Conservation (phyloP, 2,113 vertebrate genomes). For the Poeciliopsis retropinna region DNA sequence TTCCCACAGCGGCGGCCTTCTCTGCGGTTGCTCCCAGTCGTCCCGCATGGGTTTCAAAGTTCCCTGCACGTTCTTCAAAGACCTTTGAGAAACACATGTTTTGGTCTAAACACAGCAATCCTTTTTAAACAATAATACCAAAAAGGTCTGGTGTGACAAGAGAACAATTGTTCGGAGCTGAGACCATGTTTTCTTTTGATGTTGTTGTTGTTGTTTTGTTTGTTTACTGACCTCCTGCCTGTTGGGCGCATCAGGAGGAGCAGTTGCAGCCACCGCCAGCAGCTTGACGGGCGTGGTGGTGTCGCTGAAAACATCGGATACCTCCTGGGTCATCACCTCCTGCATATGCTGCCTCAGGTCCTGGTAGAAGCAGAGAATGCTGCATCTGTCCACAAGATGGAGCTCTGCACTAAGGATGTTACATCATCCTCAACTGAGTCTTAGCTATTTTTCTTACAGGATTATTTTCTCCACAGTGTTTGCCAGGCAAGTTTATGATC, state of each 20-base stretch:
- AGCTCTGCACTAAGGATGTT: conserved; percentile 36
- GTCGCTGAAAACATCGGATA: conserved; percentile 97
- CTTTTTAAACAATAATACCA: background rate
- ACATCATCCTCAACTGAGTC: background rate
- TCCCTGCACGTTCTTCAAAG: conserved; percentile 94
- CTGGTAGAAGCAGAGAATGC: conserved; percentile 67
- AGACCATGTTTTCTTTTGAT: background rate
- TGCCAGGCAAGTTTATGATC: background rate
- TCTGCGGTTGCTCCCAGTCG: conserved; percentile 93
- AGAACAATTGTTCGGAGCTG: background rate
- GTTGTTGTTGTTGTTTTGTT: background rate
- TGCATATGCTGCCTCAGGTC: conserved; percentile 96
- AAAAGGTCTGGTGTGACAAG: background rate
- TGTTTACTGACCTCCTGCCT: conserved; percentile 84
- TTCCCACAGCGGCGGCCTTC: conserved; percentile 95
- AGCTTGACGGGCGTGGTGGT: conserved; percentile 98
- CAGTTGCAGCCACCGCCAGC: conserved; percentile 94
- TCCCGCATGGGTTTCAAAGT: conserved; percentile 94
- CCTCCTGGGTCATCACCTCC: conserved; percentile 98
- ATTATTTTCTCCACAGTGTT: background rate
- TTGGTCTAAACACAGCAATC: background rate
- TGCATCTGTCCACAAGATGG: conserved; percentile 63
- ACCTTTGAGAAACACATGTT: conserved; percentile 76
- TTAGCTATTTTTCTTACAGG: background rate
- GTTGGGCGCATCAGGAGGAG: conserved; percentile 91